phyloP scores from a whole-genome alignment of 2,113 vertebrate species.

The Corynorhinus townsendii region DNA sequence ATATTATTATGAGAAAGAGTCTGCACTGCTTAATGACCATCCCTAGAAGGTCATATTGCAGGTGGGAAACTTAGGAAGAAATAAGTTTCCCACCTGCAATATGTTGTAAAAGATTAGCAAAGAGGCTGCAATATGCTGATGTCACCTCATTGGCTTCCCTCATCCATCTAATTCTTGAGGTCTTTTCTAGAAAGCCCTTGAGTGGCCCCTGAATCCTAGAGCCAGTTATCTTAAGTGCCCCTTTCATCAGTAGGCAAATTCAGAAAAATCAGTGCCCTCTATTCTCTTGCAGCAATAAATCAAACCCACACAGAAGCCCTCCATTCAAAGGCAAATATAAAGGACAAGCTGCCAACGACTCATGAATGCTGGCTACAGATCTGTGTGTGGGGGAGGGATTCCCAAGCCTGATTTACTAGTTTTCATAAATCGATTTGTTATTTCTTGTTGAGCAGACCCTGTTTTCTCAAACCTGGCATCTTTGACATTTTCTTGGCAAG shows the following conservation, averaged over 20 bases:
- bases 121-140: neutral
- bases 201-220: neutral
- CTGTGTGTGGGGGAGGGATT: neutral
- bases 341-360: neutral
- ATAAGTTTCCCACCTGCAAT: neutral
- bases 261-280: neutral
- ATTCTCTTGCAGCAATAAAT: neutral
- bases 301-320: conserved; percentile 8
- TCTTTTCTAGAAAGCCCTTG: conserved; percentile 7
- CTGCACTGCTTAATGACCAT: neutral
- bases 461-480: neutral
- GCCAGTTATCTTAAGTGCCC: neutral
- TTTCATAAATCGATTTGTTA: conserved; percentile 5
- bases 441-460: conserved; percentile 3
- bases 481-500: neutral
- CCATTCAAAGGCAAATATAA: neutral
- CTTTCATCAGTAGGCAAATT: neutral
- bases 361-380: neutral
- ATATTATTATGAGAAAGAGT: neutral
- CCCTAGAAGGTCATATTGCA: too few relatives aligned
- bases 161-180: neutral
- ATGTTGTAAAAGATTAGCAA: neutral
- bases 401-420: neutral
- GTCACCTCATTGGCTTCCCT: neutral
- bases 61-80: neutral